Percentiles rank a stretch among this genome's conserved stretches.
These are phyloP conservation scores for Lasioglossum malachurum DNA, from an alignment of 2,888 invertebrate genomes.

Conservation along the genomic window DNA sequence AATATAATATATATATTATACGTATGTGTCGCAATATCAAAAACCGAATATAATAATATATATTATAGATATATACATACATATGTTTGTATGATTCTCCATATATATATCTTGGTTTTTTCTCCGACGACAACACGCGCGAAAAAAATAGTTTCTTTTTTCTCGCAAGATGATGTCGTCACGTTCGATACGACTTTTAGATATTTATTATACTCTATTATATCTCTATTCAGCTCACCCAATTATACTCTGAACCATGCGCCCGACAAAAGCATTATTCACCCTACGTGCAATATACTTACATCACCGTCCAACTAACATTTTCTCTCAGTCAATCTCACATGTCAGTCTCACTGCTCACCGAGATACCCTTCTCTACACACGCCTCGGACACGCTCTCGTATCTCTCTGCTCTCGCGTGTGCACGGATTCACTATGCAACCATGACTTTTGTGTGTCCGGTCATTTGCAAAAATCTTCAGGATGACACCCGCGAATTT, in stretches of 20 bases:
- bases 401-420: conserved; percentile 56
- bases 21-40: conserved; percentile 28
- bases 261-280: conserved; percentile 49
- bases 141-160: conserved; percentile 2
- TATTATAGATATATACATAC: conserved; percentile 30
- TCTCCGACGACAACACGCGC: conserved; percentile 22
- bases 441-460: conserved; percentile 32
- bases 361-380: conserved; percentile 37
- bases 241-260: conserved; percentile 38
- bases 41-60: conserved; percentile 6
- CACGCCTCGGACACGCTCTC: conserved; percentile 56
- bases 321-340: conserved; percentile 36
- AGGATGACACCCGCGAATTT: conserved; percentile 25
- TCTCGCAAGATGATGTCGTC: conserved; percentile 18
- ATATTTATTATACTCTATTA: not conserved
- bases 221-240: conserved; percentile 19
- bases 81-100: not conserved
- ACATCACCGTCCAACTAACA: conserved; percentile 60
- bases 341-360: conserved; percentile 14
- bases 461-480: conserved; percentile 48
- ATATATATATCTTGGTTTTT: conserved; percentile 12
- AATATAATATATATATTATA: conserved; percentile 14
- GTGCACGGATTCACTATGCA: conserved; percentile 61
- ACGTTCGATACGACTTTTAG: conserved; percentile 27
- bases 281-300: conserved; percentile 57